phyloP scores from a whole-genome alignment of 1,140 invertebrate genomes.

The Pemphigus obesinymphae region DNA sequence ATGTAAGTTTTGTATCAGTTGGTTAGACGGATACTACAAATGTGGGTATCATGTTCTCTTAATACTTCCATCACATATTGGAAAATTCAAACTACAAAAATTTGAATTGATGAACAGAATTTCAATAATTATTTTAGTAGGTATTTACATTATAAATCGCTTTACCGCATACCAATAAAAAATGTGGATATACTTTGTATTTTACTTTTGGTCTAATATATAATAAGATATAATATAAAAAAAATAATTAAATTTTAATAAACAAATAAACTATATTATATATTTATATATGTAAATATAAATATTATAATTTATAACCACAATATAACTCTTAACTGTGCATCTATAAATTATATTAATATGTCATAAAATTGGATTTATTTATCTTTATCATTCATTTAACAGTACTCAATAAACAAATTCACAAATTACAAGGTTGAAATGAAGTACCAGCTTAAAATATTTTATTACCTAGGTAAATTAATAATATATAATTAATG shows the following conservation, averaged over 20 bases:
- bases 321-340: neutral
- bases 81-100: too few species aligned
- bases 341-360: neutral
- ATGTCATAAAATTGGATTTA: neutral
- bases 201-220: too few species aligned
- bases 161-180: too few species aligned
- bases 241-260: neutral
- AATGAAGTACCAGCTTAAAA: neutral
- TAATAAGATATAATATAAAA: too few species aligned
- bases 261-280: neutral
- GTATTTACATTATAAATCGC: too few species aligned
- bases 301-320: neutral
- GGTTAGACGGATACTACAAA: too few species aligned
- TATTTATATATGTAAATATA: neutral
- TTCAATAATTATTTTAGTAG: too few species aligned
- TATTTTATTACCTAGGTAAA: neutral
- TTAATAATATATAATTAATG: neutral
- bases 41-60: too few species aligned
- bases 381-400: neutral
- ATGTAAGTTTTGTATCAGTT: too few species aligned
- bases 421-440: neutral
- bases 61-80: too few species aligned
- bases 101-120: too few species aligned
- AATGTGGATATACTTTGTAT: too few species aligned
- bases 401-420: neutral